Evolutionary conservation across 1,140 invertebrate genomes (phyloP).

Genomic region (Popillia japonica): DNA sequence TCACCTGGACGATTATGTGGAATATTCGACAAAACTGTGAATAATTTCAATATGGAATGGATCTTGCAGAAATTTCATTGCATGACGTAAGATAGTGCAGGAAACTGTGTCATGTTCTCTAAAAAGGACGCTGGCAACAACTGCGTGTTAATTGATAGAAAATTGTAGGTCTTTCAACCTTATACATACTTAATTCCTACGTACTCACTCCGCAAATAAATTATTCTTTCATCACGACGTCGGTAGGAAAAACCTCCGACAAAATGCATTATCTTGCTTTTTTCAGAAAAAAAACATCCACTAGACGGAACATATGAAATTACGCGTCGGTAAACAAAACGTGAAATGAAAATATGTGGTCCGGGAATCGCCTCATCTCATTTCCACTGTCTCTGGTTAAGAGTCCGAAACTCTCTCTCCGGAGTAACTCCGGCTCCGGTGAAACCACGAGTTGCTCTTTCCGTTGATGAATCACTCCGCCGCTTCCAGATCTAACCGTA

Average conservation of each 20-base stretch:
- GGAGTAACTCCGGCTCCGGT: background rate
- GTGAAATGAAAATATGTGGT: slow-evolving; percentile 29
- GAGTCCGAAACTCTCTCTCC: background rate
- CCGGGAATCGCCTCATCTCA: background rate
- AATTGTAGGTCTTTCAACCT: too few relatives aligned
- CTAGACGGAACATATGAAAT: slow-evolving; percentile 31
- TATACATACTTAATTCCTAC: background rate
- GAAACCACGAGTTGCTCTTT: slow-evolving; percentile 33
- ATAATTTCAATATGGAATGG: too few relatives aligned
- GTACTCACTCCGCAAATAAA: background rate
- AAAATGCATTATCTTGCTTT: background rate
- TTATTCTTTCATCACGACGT: background rate
- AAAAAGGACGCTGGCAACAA: too few relatives aligned
- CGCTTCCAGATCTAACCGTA: background rate
- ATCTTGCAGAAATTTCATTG: too few relatives aligned
- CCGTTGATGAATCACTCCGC: slow-evolving; percentile 27
- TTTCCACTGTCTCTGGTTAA: background rate
- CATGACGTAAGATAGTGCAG: too few relatives aligned
- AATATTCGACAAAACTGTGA: too few relatives aligned
- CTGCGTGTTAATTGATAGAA: too few relatives aligned
- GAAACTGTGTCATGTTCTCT: too few relatives aligned
- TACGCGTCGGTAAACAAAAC: slow-evolving; percentile 25
- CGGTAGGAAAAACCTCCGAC: background rate
- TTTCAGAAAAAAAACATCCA: background rate
- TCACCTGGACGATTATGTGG: too few relatives aligned